Percentiles rank a stretch among this genome's conserved stretches.
phyloP scores from a whole-genome alignment of 2,797 vertebrate species.

The Pteropus rufus region DNA sequence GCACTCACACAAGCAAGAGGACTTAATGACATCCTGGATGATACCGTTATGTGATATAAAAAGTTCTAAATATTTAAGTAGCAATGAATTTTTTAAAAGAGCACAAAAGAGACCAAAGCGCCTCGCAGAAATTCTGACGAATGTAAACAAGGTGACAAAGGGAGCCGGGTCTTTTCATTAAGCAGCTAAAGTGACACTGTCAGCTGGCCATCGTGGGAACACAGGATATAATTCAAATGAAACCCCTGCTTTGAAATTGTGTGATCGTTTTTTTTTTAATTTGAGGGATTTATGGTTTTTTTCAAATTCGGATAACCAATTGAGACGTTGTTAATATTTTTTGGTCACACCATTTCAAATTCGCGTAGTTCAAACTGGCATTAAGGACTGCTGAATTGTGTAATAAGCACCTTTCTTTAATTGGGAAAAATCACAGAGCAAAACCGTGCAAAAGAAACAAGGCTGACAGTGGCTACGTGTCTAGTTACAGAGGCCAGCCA shows the following conservation, averaged over 20 bases:
- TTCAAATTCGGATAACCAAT: not conserved
- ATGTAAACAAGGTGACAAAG: not conserved
- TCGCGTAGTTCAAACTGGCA: not conserved
- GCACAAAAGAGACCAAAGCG: not conserved
- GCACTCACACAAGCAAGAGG: not conserved
- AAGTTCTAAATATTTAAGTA: slow-evolving; percentile 25
- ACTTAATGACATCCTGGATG: not conserved
- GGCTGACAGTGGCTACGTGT: not conserved
- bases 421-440: not conserved
- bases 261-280: not conserved
- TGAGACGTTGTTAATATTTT: not conserved
- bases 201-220: not conserved
- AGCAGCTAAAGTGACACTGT: not conserved
- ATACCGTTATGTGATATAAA: not conserved
- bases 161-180: too few relatives aligned
- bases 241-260: not conserved
- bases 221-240: not conserved
- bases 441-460: not conserved
- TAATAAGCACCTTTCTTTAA: not conserved
- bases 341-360: not conserved
- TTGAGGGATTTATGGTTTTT: not conserved
- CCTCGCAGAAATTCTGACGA: not conserved
- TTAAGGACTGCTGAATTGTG: not conserved
- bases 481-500: not conserved
- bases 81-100: slow-evolving; percentile 43